phyloP scores from a whole-genome alignment of 2,797 vertebrate species.

The Sphenodon punctatus region DNA sequence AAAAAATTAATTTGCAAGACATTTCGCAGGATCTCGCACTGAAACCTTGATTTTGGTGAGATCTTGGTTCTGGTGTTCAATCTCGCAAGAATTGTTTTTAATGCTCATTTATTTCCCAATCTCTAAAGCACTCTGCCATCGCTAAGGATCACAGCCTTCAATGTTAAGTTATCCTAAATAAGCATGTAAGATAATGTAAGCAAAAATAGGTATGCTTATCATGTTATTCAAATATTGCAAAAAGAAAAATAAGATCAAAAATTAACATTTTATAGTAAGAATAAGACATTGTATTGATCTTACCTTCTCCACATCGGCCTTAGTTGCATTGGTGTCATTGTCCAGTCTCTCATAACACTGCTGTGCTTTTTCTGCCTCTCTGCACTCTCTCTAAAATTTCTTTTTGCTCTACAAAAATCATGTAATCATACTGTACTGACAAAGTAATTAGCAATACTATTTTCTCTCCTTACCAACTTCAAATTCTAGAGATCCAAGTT shows the following conservation, averaged over 20 bases:
- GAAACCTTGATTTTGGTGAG: no score
- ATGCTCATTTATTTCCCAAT: no score
- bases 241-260: neutral
- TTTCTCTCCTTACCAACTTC: slow-evolving; percentile 19
- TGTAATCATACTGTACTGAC: slow-evolving; percentile 6
- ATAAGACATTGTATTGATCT: slow-evolving; percentile 23
- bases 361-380: slow-evolving; percentile 95
- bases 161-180: no score
- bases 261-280: neutral
- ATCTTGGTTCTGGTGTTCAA: no score
- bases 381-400: slow-evolving; percentile 98
- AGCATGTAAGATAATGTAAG: no score
- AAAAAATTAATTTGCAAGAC: no score
- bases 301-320: slow-evolving; percentile 99
- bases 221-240: neutral
- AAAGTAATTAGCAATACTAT: slow-evolving; percentile 22
- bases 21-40: no score
- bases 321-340: slow-evolving; percentile 96
- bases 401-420: slow-evolving; percentile 89
- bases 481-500: slow-evolving; percentile 5
- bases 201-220: no score
- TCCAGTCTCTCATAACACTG: slow-evolving; percentile 91
- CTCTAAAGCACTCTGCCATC: no score
- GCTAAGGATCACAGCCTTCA: no score
- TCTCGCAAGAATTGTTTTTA: no score